These are phyloP conservation scores for Smutsia temminckii DNA, from an alignment of 2,797 vertebrate species.

Conservation along the genomic window DNA sequence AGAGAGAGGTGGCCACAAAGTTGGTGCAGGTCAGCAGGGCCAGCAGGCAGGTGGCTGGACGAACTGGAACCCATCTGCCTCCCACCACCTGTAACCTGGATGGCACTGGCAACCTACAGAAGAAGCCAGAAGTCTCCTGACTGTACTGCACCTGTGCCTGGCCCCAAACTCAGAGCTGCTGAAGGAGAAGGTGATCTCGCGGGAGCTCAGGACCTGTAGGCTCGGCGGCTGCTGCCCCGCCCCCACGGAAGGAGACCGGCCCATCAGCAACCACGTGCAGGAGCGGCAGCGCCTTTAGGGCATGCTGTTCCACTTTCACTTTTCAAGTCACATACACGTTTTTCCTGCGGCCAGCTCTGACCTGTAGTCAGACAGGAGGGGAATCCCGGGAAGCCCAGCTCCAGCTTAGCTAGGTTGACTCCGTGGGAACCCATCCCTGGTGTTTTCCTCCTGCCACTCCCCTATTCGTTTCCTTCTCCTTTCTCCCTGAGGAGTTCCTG, in stretches of 20 bases:
- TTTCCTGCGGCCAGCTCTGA: neutral
- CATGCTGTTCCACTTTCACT: neutral
- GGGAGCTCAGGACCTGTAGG: neutral
- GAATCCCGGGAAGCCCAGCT: neutral
- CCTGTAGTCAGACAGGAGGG: neutral
- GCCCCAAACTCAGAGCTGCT: neutral
- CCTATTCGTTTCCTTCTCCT: neutral
- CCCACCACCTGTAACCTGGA: no score
- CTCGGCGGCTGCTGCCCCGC: fast-evolving
- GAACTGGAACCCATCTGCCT: neutral
- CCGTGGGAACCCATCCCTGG: neutral
- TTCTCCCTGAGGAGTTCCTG: neutral
- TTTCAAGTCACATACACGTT: neutral
- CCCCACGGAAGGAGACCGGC: neutral
- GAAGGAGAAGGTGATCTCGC: neutral
- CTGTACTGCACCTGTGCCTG: neutral
- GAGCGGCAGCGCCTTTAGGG: neutral
- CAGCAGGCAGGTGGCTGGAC: neutral
- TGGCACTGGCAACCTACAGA: fast-evolving
- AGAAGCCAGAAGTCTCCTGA: neutral
- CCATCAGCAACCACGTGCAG: fast-evolving
- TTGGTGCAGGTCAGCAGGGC: neutral
- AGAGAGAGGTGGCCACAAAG: no score
- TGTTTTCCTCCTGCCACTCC: neutral
- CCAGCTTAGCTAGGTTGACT: neutral